Evolutionary conservation across 2,797 vertebrate genomes (phyloP), one percentile per base, ranked within the genome.

Genomic region (Trematomus bernacchii): DNA sequence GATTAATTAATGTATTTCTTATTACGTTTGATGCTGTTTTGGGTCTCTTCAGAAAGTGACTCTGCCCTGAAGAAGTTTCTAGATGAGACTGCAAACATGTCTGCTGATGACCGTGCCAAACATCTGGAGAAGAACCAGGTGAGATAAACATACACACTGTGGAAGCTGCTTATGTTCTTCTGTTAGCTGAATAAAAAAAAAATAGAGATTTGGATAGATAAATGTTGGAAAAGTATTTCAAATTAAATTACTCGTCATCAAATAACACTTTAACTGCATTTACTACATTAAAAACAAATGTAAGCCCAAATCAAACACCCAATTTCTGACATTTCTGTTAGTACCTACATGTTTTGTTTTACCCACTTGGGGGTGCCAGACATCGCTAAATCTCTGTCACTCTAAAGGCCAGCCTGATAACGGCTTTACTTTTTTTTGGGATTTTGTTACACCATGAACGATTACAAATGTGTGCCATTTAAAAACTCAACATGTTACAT

Each of bases 61-160:
- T 99, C 98, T 27, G 87, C 94, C 66, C 89, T 99, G 86, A 98
- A 99, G 92, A 95, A 94, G 53, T 99, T 99, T 87, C 94, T 99
- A 6, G 94, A 96, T 68, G 95, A 97, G 79, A 98, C 98, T 0
- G 95, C 94, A 73, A 91, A 90, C 52, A 87, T 98, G 92, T 96
- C 96, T 79, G 93, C 97, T 61, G 96, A 96, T 78, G 97, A 98
- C 53, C 94, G 97, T 84, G 97, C 97, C 69, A 97, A 97, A 86
- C 93, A 94, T 71, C 95, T 99, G 83, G 97, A 98, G 84, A 95
- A 96, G 72, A 97, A 96, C 84, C 87, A 97, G 96, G 98, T 99
- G 92, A 68, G 21, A 40, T 7, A 7, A 54, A 33, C 16, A 27
- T 15, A 19, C 9, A 37, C 15, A 23, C n/a, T 13, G 8, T 65